Percentiles rank a stretch among this genome's conserved stretches.
These are phyloP conservation scores for Hydrocynus forskahlii DNA, from an alignment of 2,797 vertebrate species.

Conservation along the genomic window DNA sequence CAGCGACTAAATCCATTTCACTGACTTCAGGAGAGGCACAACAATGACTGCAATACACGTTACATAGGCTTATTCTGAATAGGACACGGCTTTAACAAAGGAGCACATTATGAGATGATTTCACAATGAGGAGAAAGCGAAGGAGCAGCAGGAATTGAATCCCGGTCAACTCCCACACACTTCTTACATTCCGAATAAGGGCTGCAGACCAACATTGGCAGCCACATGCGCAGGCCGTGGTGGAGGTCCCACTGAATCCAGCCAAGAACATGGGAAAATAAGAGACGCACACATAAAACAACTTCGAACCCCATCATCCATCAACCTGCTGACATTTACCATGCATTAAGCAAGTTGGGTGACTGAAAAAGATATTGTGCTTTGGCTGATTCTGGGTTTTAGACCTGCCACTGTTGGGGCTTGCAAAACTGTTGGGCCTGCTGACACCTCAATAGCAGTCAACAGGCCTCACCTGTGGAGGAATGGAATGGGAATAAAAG, in stretches of 20 bases:
- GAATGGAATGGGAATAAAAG: background rate
- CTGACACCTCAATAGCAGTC: conserved; percentile 5
- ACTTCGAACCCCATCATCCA: conserved; percentile 69
- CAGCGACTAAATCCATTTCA: conserved; percentile 46
- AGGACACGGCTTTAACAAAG: conserved; percentile 46
- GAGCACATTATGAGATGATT: conserved; percentile 55
- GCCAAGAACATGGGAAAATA: conserved; percentile 65
- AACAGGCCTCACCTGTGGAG: conserved; percentile 12
- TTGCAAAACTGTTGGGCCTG: conserved; percentile 26
- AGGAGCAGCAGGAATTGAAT: conserved; percentile 48
- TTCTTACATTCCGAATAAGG: conserved; percentile 81
- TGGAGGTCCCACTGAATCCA: conserved; percentile 66
- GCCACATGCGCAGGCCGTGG: conserved; percentile 66
- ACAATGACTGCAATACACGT: conserved; percentile 22
- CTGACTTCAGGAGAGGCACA: conserved; percentile 33
- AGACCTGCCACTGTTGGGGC: conserved; percentile 41
- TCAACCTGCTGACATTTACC: conserved; percentile 74
- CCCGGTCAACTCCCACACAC: conserved; percentile 74
- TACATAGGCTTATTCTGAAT: conserved; percentile 37
- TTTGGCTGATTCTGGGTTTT: conserved; percentile 31
- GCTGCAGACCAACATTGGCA: conserved; percentile 68
- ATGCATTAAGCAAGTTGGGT: conserved; percentile 52
- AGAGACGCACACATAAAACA: conserved; percentile 48
- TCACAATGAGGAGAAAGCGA: conserved; percentile 49
- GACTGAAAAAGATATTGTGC: conserved; percentile 39